Conservation (phyloP, 2,888 invertebrate genomes). For the Hoplodrina ambigua region DNA sequence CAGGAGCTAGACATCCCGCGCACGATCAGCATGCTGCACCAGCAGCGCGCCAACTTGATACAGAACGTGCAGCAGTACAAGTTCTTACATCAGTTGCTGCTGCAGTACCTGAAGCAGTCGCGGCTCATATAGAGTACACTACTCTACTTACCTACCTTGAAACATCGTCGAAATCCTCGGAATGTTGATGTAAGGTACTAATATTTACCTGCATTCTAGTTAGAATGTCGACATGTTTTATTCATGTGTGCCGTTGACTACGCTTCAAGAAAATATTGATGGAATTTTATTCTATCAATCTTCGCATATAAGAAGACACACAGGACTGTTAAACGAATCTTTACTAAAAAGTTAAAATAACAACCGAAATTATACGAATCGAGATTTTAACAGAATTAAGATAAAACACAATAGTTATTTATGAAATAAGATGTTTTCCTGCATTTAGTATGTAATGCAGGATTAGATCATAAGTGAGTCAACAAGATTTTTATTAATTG, state of each 20-base stretch:
- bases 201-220: constrained; percentile 7
- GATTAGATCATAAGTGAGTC: constrained; percentile 18
- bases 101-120: constrained; percentile 96
- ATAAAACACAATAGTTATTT: constrained; percentile 14
- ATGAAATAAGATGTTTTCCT: constrained; percentile 27
- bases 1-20: constrained; percentile 96
- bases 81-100: constrained; percentile 95
- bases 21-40: constrained; percentile 94
- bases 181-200: background rate
- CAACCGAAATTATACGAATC: constrained; percentile 42
- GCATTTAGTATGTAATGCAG: constrained; percentile 16
- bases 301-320: no score
- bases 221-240: background rate
- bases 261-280: no score
- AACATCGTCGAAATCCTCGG: background rate
- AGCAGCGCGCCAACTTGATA: constrained; percentile 96
- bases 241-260: no score
- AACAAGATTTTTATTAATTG: constrained; percentile 7
- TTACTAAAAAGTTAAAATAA: constrained; percentile 32
- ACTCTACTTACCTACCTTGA: background rate
- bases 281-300: no score
- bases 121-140: constrained; percentile 92
- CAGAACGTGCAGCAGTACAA: constrained; percentile 97
- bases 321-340: constrained; percentile 26
- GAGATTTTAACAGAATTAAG: constrained; percentile 27